Conservation (phyloP, 2,888 invertebrate species). For the Campoplex nolae region DNA sequence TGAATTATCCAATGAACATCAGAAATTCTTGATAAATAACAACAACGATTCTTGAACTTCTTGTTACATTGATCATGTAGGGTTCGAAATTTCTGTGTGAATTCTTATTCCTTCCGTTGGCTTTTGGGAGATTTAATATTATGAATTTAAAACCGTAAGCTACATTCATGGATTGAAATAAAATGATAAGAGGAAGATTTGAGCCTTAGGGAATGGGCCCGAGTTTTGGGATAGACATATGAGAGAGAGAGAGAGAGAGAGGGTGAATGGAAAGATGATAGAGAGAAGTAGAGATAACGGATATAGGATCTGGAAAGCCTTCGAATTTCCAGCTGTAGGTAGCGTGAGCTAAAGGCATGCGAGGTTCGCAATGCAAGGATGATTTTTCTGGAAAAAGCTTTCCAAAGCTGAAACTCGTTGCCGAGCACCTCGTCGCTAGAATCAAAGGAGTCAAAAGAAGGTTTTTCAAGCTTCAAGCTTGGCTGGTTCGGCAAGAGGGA, state of each 20-base stretch:
- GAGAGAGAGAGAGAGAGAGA: not conserved
- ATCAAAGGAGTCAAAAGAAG: conserved; percentile 83
- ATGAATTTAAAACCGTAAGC: conserved; percentile 14
- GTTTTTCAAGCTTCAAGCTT: conserved; percentile 77
- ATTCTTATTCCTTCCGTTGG: not conserved
- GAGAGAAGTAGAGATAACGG: conserved; percentile 4
- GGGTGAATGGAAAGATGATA: conserved; percentile 4
- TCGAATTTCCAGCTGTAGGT: conserved; percentile 66
- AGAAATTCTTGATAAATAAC: not conserved
- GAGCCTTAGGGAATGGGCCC: conserved; percentile 27
- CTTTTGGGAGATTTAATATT: not conserved
- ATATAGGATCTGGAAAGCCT: conserved; percentile 51
- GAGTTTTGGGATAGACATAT: conserved; percentile 44
- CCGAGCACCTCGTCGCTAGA: conserved; percentile 69
- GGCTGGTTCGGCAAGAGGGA: conserved; percentile 58
- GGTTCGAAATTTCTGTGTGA: not conserved
- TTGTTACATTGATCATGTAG: too few species aligned
- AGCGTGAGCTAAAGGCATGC: conserved; percentile 48
- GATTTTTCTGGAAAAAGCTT: conserved; percentile 68
- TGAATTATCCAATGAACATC: too few species aligned
- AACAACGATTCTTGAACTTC: not conserved
- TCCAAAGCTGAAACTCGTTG: conserved; percentile 64
- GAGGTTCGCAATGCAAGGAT: conserved; percentile 43
- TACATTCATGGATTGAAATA: conserved; percentile 33
- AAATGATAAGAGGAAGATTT: conserved; percentile 57